Percentiles rank a stretch among this genome's conserved stretches.
Evolutionary conservation across 2,797 vertebrate species (phyloP).

Genomic region (Heteromormyrus szaboi): DNA sequence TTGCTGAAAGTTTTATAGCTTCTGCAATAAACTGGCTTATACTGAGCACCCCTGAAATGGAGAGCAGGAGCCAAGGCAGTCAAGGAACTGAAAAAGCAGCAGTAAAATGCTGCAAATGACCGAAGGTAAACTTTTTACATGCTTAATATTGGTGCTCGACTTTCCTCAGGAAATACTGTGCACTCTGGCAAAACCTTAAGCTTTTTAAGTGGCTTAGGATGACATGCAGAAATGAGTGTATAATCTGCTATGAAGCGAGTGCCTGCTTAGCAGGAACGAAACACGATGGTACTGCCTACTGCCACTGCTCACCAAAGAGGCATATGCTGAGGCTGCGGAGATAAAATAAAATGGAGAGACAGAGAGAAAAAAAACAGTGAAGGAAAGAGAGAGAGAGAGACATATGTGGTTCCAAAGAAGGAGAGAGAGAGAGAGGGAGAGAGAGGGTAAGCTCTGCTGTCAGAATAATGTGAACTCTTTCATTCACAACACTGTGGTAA

Average conservation of each 20-base stretch:
- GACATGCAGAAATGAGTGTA: background rate
- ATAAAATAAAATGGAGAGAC: background rate
- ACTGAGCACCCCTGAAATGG: background rate
- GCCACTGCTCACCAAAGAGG: background rate
- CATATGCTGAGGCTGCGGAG: background rate
- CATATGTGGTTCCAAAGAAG: background rate
- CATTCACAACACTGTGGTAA: background rate
- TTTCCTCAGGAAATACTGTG: background rate
- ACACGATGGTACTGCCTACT: constrained; percentile 13
- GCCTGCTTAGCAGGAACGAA: background rate
- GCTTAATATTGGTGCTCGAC: background rate
- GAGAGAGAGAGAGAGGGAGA: background rate
- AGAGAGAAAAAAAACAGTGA: constrained; percentile 34
- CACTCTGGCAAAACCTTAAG: background rate
- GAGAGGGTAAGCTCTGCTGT: background rate
- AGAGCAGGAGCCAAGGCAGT: background rate
- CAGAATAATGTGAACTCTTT: background rate
- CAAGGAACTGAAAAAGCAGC: background rate
- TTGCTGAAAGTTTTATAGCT: background rate
- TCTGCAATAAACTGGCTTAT: background rate
- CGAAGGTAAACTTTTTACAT: background rate
- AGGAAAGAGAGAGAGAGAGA: background rate
- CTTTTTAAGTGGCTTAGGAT: background rate
- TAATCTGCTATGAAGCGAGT: background rate
- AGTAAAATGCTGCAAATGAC: background rate